A percentile compares a stretch with the other conserved stretches of the same genome.
Evolutionary conservation across 2,888 invertebrate species (phyloP).

Genomic region (Drosophila birchii): DNA sequence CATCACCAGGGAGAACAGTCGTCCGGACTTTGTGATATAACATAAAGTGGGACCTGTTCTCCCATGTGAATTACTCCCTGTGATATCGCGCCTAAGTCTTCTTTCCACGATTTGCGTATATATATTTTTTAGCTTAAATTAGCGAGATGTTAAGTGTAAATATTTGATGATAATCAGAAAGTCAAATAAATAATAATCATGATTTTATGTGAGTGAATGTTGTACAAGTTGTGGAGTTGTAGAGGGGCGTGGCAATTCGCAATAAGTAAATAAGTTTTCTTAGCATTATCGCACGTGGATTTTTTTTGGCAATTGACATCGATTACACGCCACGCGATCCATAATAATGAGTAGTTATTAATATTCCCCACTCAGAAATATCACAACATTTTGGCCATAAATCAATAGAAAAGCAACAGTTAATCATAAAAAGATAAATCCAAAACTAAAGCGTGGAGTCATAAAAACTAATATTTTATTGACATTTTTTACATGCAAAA

Average conservation of each 20-base stretch:
- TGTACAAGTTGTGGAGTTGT: not conserved
- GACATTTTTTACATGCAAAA: not conserved
- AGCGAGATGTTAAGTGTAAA: constrained; percentile 52
- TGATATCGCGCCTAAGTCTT: constrained; percentile 69
- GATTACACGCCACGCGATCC: constrained; percentile 19
- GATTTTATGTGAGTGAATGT: constrained; percentile 29
- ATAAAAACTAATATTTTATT: too few species aligned
- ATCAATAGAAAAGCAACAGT: not conserved
- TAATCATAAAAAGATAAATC: not conserved
- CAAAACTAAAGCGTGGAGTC: not conserved
- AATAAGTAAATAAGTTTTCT: constrained; percentile 27
- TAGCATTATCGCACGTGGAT: constrained; percentile 35
- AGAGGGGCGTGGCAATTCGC: not conserved
- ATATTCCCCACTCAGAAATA: not conserved
- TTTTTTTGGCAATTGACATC: constrained; percentile 25
- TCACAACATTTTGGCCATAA: not conserved
- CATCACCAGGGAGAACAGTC: constrained; percentile 80
- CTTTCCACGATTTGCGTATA: constrained; percentile 22
- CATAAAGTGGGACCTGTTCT: constrained; percentile 7
- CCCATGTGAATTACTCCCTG: constrained; percentile 51
- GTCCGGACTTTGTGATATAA: constrained; percentile 63
- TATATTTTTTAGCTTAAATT: constrained; percentile 59
- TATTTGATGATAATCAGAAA: constrained; percentile 48
- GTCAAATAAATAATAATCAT: constrained; percentile 53
- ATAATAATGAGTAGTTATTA: constrained; percentile 22